Evolutionary conservation across 2,797 vertebrate species (phyloP), one percentile per base, ranked within the genome.

Genomic region (Cryptoblepharus egeriae): DNA sequence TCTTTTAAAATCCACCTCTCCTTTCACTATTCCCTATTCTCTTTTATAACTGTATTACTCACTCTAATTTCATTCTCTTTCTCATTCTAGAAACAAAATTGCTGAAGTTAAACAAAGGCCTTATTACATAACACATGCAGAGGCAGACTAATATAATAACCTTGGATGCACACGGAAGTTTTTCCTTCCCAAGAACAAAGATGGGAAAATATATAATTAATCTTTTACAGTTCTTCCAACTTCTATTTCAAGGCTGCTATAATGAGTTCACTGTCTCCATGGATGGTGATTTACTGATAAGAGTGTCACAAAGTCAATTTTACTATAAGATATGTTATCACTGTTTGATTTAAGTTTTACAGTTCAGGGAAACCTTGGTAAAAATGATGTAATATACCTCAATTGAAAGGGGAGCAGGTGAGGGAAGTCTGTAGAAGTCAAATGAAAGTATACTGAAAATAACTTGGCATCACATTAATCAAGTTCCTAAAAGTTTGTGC

Each of bases 301-400:
- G 75, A 87, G 75, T 58, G 24, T 49, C 82, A 87, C 55, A 73
- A 76, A 90, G 81, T 45, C 82, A 73, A 83, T 86, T 87, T 87
- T 86, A 86, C 67, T 57, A 70, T 76, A 76, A 79, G 69, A 85
- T 70, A 90, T 67, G 82, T 85, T 84, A 85, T 39, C 52, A 58
- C 61, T 65, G 72, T 86, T 81, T 74, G 39, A 83, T 65, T 64
- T 85, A 82, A 84, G 77, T 88, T 83, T 81, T 81, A 79, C 74
- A 85, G 80, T 85, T 90, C 88, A 82, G 49, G 69, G 69, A 91
- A 91, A 90, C 82, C 85, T 81, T 87, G 64, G 87, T 87, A 79
- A 93, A 84, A 93, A 80, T 78, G 58, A 65, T 70, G 39, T 49
- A 79, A 52, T 77, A 82, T 1, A 22, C 42, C 26, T 75, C 74